Evolutionary conservation across 2,797 vertebrate species (phyloP), one percentile per base, ranked within the genome.

Genomic region (Hirundo rustica): DNA sequence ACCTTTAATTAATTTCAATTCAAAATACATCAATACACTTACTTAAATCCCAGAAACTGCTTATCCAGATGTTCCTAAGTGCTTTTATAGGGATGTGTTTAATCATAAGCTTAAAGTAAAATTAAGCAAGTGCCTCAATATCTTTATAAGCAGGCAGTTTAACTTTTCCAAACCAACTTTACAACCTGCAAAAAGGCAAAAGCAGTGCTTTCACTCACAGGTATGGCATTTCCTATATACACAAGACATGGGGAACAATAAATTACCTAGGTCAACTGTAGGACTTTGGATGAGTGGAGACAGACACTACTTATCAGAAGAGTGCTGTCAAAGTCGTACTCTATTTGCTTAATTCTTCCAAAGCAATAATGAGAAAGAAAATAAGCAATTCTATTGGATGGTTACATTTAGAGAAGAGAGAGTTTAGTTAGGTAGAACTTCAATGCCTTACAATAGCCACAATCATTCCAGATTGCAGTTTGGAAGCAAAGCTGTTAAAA

Each of bases 1-100:
- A 91, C 58, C 51, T 94, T 88, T 77, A 74, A 91, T 68, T 90
- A 8, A 90, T 92, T 92, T 90, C 19, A 94, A 62, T 62, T 88
- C 3, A 85, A 85, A 88, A 62, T 88, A 10, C 7, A 72, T 79
- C 51, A 94, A 76, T 45, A 54, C 1, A 4, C 13, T 60, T 53
- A 84, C 23, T 79, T 66, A 84, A 91, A 77, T 65, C 71, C 34
- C 23, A 79, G 65, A 67, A 94, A 93, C 7, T 29, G 50, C 15
- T 79, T 92, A 85, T 70, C 80, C 83, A 96, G 64, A 94, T 93
- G 77, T 72, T 94, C 22, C 19, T 47, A 82, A 85, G 36, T 64
- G 30, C 51, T 81, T 88, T 95, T 68, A 62, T 12, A 82, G 20
- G 7, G 20, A 88, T 19, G 3, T 3, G 16, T 80, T 93, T 83